Base-by-base conservation (phyloP, 2,113 vertebrate species). In the Dendrocopos noguchii region DNA sequence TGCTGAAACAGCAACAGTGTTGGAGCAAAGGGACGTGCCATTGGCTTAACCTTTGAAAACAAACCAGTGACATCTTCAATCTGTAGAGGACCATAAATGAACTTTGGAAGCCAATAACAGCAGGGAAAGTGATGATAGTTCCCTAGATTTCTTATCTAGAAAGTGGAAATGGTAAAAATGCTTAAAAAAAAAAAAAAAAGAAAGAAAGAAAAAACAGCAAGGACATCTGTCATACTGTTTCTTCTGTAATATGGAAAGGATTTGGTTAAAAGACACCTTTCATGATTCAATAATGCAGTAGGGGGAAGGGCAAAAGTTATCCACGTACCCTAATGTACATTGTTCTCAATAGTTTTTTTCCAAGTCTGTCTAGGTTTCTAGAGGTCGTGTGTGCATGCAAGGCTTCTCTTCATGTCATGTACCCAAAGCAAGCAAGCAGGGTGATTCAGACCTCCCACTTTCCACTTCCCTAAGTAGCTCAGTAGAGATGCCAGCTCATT, bases 401-500 rank as follows among this genome's bases (percentile, higher is more conserved):
- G 52, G 52, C 44, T 71, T 36, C 65, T 9, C 50, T 52, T 25
- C 1, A 31, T 53, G 42, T 15, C 63, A 6, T 10, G 56, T 29
- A 7, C 61, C 1, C 5, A 56, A 8, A 81, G 61, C 34, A 15
- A 81, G 61, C 34, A 15, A 59, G 71, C 70, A 53, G 57, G 28
- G 53, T 17, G 84, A 75, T 47, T 47, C 59, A 22, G n/a, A 67
- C 77, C 80, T 86, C 73, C 68, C 85, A 5, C 86, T 71, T 60
- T 3, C 52, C 50, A 59, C 64, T 39, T 42, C 2, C 74, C 84
- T 42, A 76, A 91, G 80, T 2, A 6, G 70, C 28, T 70, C 15
- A 21, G 61, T 94, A 91, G 90, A 57, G 87, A 95, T 60, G 79
- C 75, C 90, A 57, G 91, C 85, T 90, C 85, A 31, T 89, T 85